Conservation (phyloP, 1,140 invertebrate genomes). For the Micrasema longulum region DNA sequence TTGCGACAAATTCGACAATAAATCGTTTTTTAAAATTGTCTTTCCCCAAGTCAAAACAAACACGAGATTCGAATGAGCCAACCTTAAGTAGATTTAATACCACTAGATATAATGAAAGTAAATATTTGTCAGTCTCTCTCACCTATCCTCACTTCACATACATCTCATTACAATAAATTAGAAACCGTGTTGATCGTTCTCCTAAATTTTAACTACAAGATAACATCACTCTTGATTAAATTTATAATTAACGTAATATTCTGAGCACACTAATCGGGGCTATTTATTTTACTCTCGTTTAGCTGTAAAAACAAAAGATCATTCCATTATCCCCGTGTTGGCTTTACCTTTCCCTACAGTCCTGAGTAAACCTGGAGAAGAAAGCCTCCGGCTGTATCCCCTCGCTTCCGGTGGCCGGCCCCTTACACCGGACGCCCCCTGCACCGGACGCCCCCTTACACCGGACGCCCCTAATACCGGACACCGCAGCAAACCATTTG, state of each 20-base stretch:
- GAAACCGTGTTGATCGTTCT: slow-evolving; percentile 22
- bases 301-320: slow-evolving; percentile 42
- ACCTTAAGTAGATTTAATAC: no score
- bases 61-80: no score
- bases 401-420: not conserved
- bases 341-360: slow-evolving; percentile 15
- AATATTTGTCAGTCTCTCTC: no score
- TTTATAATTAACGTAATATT: slow-evolving; percentile 38
- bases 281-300: slow-evolving; percentile 42
- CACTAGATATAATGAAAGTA: slow-evolving; percentile 18
- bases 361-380: slow-evolving; percentile 33
- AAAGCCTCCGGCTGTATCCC: slow-evolving; percentile 12
- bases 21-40: no score
- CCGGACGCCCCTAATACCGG: slow-evolving; percentile 25
- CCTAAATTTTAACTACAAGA: slow-evolving; percentile 39
- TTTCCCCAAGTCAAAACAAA: no score
- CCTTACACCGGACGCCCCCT: no score
- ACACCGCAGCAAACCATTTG: slow-evolving; percentile 26
- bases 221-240: slow-evolving; percentile 35
- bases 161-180: no score
- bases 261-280: slow-evolving; percentile 36
- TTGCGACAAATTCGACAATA: no score
- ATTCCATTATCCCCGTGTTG: slow-evolving; percentile 34
- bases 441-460: not conserved
- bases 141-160: no score